Conservation (phyloP, 1,140 invertebrate species). For the Philopotamus ludificatus region DNA sequence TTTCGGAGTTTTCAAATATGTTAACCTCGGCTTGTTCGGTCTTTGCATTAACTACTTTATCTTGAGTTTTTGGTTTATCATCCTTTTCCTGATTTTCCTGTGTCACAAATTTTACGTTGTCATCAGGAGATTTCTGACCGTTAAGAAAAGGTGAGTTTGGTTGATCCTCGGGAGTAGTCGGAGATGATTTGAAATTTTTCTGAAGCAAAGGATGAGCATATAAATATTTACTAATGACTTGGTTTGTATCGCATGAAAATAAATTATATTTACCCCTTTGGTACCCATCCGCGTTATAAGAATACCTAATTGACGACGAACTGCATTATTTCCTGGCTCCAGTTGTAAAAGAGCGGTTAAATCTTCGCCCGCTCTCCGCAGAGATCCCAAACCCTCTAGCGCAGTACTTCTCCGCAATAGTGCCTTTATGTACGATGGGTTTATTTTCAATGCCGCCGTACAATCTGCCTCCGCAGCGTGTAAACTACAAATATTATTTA, state of each 20-base stretch:
- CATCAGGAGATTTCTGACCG: neutral
- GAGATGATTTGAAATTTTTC: conserved; percentile 54
- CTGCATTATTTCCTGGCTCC: conserved; percentile 70
- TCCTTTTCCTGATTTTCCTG: conserved; percentile 12
- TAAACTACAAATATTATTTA: conserved; percentile 55
- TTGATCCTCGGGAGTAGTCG: conserved; percentile 39
- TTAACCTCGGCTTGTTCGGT: too few relatives aligned
- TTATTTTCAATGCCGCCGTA: conserved; percentile 66
- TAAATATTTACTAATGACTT: too few relatives aligned
- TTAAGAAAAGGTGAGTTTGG: neutral
- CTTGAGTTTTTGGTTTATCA: conserved; percentile 7
- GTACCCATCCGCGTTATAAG: conserved; percentile 59
- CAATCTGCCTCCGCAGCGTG: conserved; percentile 77
- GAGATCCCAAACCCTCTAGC: conserved; percentile 56
- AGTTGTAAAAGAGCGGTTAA: conserved; percentile 65
- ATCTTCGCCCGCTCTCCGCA: conserved; percentile 66
- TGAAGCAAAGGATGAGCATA: too few relatives aligned
- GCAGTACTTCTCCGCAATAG: conserved; percentile 73
- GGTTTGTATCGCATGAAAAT: too few relatives aligned
- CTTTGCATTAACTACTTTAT: conserved; percentile 22
- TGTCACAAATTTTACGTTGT: conserved; percentile 41
- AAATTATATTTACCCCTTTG: conserved; percentile 57
- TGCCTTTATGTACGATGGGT: conserved; percentile 77
- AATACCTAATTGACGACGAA: conserved; percentile 58
- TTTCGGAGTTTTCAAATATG: conserved; percentile 48